These are phyloP conservation scores for Siniperca undulata DNA, from an alignment of 2,797 vertebrate genomes.

Conservation along the genomic window DNA sequence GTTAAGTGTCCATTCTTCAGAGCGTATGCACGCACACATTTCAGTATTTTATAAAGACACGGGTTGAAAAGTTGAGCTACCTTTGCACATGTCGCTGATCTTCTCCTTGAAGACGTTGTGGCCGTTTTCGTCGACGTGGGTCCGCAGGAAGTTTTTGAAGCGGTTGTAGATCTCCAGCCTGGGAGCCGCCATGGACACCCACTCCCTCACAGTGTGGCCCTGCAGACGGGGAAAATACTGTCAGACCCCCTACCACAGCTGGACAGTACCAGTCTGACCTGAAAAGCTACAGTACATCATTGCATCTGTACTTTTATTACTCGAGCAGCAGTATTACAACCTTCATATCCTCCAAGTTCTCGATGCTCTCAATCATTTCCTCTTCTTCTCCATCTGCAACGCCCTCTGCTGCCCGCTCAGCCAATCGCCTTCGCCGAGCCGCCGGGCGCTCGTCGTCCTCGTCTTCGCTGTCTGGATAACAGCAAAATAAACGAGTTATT, in stretches of 20 bases:
- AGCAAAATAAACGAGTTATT: not conserved
- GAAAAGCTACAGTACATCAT: not conserved
- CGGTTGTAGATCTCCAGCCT: conserved; percentile 98
- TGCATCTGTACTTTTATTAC: not conserved
- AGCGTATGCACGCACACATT: not conserved
- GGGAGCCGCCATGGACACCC: conserved; percentile 97
- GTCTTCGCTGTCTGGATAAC: conserved; percentile 91
- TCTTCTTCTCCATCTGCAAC: conserved; percentile 90
- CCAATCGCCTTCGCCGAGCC: conserved; percentile 88
- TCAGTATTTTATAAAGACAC: not conserved
- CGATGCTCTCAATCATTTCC: conserved; percentile 99
- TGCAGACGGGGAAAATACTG: not conserved
- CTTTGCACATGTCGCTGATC: conserved; percentile 99
- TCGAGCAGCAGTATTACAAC: conserved; percentile 31
- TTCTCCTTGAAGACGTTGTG: conserved; percentile 99
- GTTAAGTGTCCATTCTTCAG: too few relatives aligned
- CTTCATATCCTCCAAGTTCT: conserved; percentile 99
- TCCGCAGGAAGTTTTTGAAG: conserved; percentile 98
- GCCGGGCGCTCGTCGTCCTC: conserved; percentile 94
- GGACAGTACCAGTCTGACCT: not conserved
- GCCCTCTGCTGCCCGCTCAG: conserved; percentile 92
- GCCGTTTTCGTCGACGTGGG: conserved; percentile 95
- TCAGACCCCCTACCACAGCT: not conserved
- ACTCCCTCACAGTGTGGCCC: conserved; percentile 96
- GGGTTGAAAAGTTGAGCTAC: conserved; percentile 66